Base-by-base conservation (phyloP, 2,888 invertebrate species). In the Caenorhabditis auriculariae region DNA sequence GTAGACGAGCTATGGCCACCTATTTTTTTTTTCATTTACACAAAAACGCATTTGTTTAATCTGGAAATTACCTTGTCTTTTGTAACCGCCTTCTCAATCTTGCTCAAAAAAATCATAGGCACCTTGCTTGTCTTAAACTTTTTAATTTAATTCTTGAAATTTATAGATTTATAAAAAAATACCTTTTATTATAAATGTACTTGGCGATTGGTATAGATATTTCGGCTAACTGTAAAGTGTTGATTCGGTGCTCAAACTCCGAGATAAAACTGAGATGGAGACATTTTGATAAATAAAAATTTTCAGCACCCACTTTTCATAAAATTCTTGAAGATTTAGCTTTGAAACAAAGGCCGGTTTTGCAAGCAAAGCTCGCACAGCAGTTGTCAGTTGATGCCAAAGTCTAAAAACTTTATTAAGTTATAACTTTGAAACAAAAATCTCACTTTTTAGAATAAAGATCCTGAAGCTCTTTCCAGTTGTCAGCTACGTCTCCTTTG, bases 171-270 rank as follows among this genome's bases (percentile, higher is more conserved):
- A 17, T 19, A 42, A 52, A 48, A 43, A 53, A 28, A 24, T 28
- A 37, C 28, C 68, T 58, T 28, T 46, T 68, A 1, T 41, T 35
- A 46, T 54, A 66, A 73, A 75, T 56, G 80, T 79, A 66, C 56
- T 73, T 27, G 74, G 80, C 67, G 76, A 81, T 59, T 93, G 77
- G 78, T 9, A 83, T 74, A 48, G 79, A 72, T 54, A 96, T 92
- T 85, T 96, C 93, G 32, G 93, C 90, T 66, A 95, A 83, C 0
- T 93, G 91, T 45, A 95, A 85, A 0, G 93, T 91, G 84, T 94
- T 96, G 67, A 95, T 93, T 91, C 93, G 91, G 85, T 89, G 93
- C 84, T 96, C 95, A 84, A 96, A 93, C 39, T 91, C 90, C 47
- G 89, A 87, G 54, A 98, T 87, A 81, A 96, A 95, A 82, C 91